Conservation (phyloP, 37 sponge, comb jelly and placozoan genomes). For the Corticium candelabrum region DNA sequence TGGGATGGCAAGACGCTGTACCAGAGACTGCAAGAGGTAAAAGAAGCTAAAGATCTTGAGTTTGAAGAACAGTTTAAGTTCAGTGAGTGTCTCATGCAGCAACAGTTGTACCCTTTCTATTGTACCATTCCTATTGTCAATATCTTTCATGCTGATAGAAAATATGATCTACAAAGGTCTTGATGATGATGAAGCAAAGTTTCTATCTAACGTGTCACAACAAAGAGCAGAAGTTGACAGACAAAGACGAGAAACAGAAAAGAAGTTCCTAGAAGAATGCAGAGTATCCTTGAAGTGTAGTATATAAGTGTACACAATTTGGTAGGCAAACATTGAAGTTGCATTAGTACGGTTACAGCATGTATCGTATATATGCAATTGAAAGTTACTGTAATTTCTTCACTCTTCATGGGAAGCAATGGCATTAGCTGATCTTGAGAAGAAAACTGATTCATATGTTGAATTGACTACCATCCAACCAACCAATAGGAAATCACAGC, state of each 20-base stretch:
- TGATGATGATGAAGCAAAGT: slow-evolving; percentile 70
- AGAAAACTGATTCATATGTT: neutral
- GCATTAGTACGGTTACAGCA: too few relatives aligned
- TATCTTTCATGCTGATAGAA: slow-evolving; percentile 25
- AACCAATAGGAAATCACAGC: slow-evolving; percentile 1
- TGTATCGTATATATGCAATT: too few relatives aligned
- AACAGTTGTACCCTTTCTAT: neutral
- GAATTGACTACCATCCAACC: too few relatives aligned
- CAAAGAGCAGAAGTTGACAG: slow-evolving; percentile 30
- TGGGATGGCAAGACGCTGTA: slow-evolving; percentile 53
- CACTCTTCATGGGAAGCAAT: too few relatives aligned
- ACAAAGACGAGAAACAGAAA: neutral
- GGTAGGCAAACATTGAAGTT: too few relatives aligned
- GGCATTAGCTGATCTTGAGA: neutral
- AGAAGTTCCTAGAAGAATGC: slow-evolving; percentile 21
- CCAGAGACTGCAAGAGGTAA: slow-evolving; percentile 68
- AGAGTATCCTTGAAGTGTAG: slow-evolving; percentile 19
- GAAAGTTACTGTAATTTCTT: too few relatives aligned
- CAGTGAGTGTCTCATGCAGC: slow-evolving; percentile 31
- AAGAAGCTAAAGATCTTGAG: slow-evolving; percentile 61
- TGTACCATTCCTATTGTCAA: neutral
- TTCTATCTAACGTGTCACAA: slow-evolving; percentile 38
- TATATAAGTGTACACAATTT: neutral
- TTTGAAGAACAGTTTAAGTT: slow-evolving; percentile 76
- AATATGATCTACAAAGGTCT: slow-evolving; percentile 88